phyloP scores from a whole-genome alignment of 2,113 vertebrate genomes.

The Tetraodon nigroviridis region DNA sequence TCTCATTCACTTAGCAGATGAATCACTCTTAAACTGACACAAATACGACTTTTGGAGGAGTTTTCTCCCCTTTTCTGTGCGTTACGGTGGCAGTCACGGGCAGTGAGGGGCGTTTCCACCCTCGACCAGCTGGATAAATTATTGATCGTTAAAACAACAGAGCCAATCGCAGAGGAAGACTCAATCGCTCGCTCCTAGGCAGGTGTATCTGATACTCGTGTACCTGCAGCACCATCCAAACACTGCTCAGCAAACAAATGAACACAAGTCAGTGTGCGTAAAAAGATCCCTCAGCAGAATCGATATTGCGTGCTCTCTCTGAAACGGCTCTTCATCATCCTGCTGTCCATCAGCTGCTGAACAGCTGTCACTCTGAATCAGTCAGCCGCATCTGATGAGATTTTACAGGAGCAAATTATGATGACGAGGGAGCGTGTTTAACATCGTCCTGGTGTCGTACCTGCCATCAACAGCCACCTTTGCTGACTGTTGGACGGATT shows the following conservation, averaged over 20 bases:
- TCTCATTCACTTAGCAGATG: slow-evolving; percentile 1
- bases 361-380: background rate
- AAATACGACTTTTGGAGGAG: background rate
- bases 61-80: background rate
- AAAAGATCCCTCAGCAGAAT: slow-evolving; percentile 39
- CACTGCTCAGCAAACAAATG: slow-evolving; percentile 7
- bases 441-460: too few species aligned
- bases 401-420: background rate
- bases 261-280: slow-evolving; percentile 20
- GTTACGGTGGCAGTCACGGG: background rate
- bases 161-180: too few species aligned
- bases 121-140: too few species aligned
- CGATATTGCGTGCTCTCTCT: slow-evolving; percentile 26
- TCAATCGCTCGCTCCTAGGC: too few species aligned
- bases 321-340: slow-evolving; percentile 14
- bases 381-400: background rate
- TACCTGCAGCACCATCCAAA: background rate
- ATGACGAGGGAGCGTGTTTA: too few species aligned
- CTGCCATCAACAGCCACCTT: too few species aligned
- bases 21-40: background rate
- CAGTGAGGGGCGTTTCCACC: background rate
- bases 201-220: background rate
- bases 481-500: too few species aligned
- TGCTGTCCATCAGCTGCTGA: slow-evolving; percentile 14
- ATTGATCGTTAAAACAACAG: too few species aligned